Evolutionary conservation across 2,797 vertebrate species (phyloP), one percentile per base, ranked within the genome.

Genomic region (Molossus molossus): DNA sequence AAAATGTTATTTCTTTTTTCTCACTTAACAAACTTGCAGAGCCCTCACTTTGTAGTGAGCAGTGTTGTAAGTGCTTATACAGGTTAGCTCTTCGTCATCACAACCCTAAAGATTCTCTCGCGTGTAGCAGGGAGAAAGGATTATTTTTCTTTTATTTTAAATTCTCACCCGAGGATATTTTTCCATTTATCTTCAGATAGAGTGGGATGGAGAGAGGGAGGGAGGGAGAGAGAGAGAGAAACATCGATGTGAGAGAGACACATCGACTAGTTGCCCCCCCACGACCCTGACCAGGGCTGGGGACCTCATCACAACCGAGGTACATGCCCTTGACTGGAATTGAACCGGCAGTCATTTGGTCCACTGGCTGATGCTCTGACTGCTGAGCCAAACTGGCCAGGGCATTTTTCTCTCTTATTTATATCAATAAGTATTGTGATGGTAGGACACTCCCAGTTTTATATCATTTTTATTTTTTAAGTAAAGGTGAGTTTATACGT

Each of bases 381-480:
- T 45, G 40, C 40, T 45, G 40, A 45, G 40, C 40, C 40, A 45
- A 45, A 45, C 40, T 45, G 40, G 40, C 40, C 40, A 45, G 40
- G 40, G 40, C 40, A 45, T 45, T 40, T 62, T 65, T 73, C 60
- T 33, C 6, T 70, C 48, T 89, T 48, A 83, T 87, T 77, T 87
- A 18, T 67, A 4, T 80, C n/a, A n/a, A 50, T 81, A n/a, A 48
- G 50, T 76, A 18, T 87, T 33, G 21, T 64, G 33, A 27, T 18
- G 48, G 81, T 76, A 64, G n/a, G 37, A 70, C 27, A 37, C n/a
- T 94, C 20, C 40, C 25, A 79, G n/a, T 69, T 90, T 93, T 92
- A 48, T 50, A 65, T 70, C 40, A 80, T 72, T 89, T 87, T 90
- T 92, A 65, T 57, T 73, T 83, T 93, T 93, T 62, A 58, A 89